Evolutionary conservation across 1,140 invertebrate genomes (phyloP).

Genomic region (Hylaeus volcanicus): DNA sequence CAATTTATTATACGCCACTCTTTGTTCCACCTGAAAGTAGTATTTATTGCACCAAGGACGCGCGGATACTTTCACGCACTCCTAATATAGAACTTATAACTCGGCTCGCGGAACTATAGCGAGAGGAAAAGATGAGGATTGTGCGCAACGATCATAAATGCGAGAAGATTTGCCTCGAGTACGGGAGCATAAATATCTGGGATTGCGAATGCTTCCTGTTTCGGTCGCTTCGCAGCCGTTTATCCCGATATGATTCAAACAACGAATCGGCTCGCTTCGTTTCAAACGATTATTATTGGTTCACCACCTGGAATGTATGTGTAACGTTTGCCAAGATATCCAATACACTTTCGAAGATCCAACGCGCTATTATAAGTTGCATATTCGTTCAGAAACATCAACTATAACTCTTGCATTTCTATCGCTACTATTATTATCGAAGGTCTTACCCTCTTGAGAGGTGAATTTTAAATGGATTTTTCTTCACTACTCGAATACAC

Average conservation of each 20-base stretch:
- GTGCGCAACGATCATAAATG: background rate
- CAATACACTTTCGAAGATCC: too few relatives aligned
- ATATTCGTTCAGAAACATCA: too few relatives aligned
- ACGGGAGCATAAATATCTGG: background rate
- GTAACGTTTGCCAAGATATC: too few relatives aligned
- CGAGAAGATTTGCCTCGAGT: background rate
- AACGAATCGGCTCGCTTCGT: too few relatives aligned
- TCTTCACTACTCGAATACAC: too few relatives aligned
- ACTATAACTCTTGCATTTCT: too few relatives aligned
- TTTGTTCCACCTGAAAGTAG: constrained; percentile 36
- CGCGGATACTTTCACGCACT: constrained; percentile 35
- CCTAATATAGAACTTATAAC: constrained; percentile 31
- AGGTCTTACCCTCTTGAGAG: too few relatives aligned
- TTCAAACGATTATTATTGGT: too few relatives aligned
- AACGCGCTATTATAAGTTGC: too few relatives aligned
- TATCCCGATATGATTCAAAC: background rate
- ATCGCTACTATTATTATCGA: too few relatives aligned
- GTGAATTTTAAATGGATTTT: too few relatives aligned
- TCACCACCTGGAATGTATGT: too few relatives aligned
- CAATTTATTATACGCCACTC: constrained; percentile 30
- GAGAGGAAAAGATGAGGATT: constrained; percentile 18
- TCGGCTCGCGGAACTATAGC: constrained; percentile 7
- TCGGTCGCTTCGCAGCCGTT: background rate
- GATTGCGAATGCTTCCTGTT: background rate
- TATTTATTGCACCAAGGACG: constrained; percentile 41